These are phyloP conservation scores for Macaria notata DNA, from an alignment of 2,888 invertebrate species.

Conservation along the genomic window DNA sequence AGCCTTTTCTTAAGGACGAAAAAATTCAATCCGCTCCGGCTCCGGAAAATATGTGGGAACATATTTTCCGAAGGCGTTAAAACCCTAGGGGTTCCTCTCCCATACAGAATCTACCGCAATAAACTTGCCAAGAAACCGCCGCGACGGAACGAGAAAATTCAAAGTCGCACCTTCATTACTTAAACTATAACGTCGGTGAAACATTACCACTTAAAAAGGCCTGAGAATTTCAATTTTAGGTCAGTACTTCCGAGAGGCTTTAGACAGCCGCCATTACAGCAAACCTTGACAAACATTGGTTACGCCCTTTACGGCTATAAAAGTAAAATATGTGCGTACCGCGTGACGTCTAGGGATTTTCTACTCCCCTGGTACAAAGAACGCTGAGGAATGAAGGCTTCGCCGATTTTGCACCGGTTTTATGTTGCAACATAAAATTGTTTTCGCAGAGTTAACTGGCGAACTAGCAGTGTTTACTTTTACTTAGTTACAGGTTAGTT, in stretches of 20 bases:
- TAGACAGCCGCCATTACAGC: slow-evolving; percentile 50
- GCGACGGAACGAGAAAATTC: slow-evolving; percentile 40
- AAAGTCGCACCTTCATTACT: slow-evolving; percentile 46
- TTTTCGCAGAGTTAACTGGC: slow-evolving; percentile 6
- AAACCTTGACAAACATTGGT: slow-evolving; percentile 57
- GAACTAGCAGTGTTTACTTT: slow-evolving; percentile 7
- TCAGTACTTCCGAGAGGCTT: slow-evolving; percentile 51
- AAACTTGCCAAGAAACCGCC: slow-evolving; percentile 33
- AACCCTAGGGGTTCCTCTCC: slow-evolving; percentile 25
- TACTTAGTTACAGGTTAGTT: too few relatives aligned
- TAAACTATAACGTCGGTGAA: slow-evolving; percentile 56
- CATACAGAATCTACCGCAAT: slow-evolving; percentile 45
- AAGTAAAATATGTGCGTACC: slow-evolving; percentile 55
- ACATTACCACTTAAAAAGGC: slow-evolving; percentile 53
- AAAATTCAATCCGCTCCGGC: slow-evolving; percentile 24
- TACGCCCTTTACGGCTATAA: slow-evolving; percentile 51
- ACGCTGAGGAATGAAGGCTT: slow-evolving; percentile 23
- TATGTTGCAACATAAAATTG: slow-evolving; percentile 20
- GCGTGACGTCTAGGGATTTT: slow-evolving; percentile 41
- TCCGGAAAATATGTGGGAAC: too few relatives aligned
- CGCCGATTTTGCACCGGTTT: slow-evolving; percentile 20
- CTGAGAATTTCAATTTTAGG: slow-evolving; percentile 61
- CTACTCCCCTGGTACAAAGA: slow-evolving; percentile 43
- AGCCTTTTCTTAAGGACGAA: slow-evolving; percentile 20
- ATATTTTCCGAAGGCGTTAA: slow-evolving; percentile 25